Evolutionary conservation across 2,797 vertebrate species (phyloP).

Genomic region (Moxostoma hubbsi): DNA sequence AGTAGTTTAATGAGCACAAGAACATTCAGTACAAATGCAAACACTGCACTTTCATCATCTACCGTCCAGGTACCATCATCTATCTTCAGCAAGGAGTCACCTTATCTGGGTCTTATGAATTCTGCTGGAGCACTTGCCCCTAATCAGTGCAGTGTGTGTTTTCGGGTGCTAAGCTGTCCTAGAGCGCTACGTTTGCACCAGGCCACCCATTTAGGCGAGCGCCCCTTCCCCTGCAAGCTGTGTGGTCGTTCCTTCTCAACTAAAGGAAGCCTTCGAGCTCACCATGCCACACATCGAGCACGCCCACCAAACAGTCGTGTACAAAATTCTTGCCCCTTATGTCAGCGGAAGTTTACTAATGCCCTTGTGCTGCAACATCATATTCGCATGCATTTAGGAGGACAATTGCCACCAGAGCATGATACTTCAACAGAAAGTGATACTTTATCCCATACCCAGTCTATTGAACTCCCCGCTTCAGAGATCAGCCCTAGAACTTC

Average conservation of each 20-base stretch:
- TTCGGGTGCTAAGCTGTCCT: conserved; percentile 88
- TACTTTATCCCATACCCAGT: conserved; percentile 63
- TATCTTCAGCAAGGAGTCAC: conserved; percentile 75
- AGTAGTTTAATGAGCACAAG: conserved; percentile 71
- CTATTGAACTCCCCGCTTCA: conserved; percentile 61
- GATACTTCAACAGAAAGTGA: conserved; percentile 64
- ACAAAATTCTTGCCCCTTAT: conserved; percentile 90
- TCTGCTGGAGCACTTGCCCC: conserved; percentile 69
- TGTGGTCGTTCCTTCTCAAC: conserved; percentile 91
- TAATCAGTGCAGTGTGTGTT: conserved; percentile 90
- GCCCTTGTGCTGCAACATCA: conserved; percentile 92
- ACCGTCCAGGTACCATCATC: conserved; percentile 67
- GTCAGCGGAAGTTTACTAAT: conserved; percentile 92
- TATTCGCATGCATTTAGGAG: conserved; percentile 91
- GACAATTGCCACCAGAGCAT: conserved; percentile 83
- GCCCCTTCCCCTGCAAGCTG: conserved; percentile 91
- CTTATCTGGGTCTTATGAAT: conserved; percentile 67
- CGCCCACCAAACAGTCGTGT: conserved; percentile 82
- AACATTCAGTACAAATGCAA: conserved; percentile 74
- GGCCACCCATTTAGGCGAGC: conserved; percentile 89
- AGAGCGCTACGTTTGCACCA: conserved; percentile 89
- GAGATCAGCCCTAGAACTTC: conserved; percentile 35
- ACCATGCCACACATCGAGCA: conserved; percentile 87
- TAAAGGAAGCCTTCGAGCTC: conserved; percentile 88
- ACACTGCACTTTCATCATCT: conserved; percentile 73